Base-by-base conservation (phyloP, 2,113 vertebrate genomes). In the Arothron firmamentum region DNA sequence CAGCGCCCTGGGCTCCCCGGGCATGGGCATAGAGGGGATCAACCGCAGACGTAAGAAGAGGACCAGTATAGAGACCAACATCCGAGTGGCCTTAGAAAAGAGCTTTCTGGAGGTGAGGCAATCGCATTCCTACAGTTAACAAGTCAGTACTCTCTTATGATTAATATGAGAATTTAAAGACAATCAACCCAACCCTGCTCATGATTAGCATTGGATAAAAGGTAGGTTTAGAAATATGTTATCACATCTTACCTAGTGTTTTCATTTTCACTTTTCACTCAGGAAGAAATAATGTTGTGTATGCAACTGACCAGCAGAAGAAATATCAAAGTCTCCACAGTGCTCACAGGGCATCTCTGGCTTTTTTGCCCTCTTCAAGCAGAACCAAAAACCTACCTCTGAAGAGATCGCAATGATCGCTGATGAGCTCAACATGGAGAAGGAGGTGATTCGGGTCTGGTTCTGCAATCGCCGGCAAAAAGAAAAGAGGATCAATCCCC, bases 361-460 rank as follows among this genome's bases (percentile, higher is more conserved):
- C 78, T 72, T 74, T 60, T 89, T 91, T 89, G 83, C 74, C 85
- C 85, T 85, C 85, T 92, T 92, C 70, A 86, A 92, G 91, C 88
- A 99, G 96, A 99, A 99, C 93, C 97, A 98, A 95, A 99, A 99
- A 94, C 97, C 97, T 98, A 99, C 96, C 95, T 99, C 97, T 93
- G 97, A 99, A 88, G 97, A 99, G 93, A 98, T 99, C 92, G 93
- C 94, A 87, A 94, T 99, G 93, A 99, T 99, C 80, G 96, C 97
- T 75, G 97, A 98, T 89, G 96, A 99, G 91, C 95, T 98, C 85
- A 97, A 95, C 88, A 99, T 99, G 97, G 97, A 99, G 88, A 99
- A 99, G 87, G 97, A 98, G 91, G 97, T 98, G 86, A 98, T 99
- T 84, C 94, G 97, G 74, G 97, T 99, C 86, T 99, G 97, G 97